Percentiles rank a stretch among this genome's conserved stretches.
Evolutionary conservation across 2,888 invertebrate genomes (phyloP).

Genomic region (Drosophila subquinaria): DNA sequence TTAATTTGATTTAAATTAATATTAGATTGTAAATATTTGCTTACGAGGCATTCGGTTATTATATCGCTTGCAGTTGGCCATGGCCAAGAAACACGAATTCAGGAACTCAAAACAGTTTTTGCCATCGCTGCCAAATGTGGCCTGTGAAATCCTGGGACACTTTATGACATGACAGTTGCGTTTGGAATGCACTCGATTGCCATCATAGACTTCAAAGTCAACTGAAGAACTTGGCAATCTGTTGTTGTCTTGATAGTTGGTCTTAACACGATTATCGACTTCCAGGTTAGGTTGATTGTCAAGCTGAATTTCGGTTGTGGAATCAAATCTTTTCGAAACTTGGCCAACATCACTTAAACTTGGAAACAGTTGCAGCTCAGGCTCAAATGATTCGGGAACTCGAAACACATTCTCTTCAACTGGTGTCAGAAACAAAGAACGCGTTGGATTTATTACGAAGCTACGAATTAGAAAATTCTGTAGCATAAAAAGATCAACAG

Average conservation of each 20-base stretch:
- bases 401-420: neutral
- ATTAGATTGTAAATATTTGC: neutral
- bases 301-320: neutral
- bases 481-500: conserved; percentile 32
- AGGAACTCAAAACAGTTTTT: conserved; percentile 37
- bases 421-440: neutral
- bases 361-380: conserved; percentile 9
- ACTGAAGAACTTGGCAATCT: neutral
- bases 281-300: neutral
- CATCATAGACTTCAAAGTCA: neutral
- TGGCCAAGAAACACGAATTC: conserved; percentile 44
- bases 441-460: conserved; percentile 14
- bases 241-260: neutral
- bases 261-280: neutral
- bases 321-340: neutral
- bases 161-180: conserved; percentile 51
- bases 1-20: neutral
- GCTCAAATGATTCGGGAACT: neutral
- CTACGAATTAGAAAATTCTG: conserved; percentile 45
- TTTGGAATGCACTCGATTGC: conserved; percentile 3
- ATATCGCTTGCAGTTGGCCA: conserved; percentile 42
- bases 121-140: conserved; percentile 45
- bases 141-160: conserved; percentile 33
- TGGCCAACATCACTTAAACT: neutral
- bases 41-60: conserved; percentile 45